Percentiles rank a stretch among this genome's conserved stretches.
phyloP scores from a whole-genome alignment of 2,797 vertebrate genomes.

The Myoxocephalus aenaeus region DNA sequence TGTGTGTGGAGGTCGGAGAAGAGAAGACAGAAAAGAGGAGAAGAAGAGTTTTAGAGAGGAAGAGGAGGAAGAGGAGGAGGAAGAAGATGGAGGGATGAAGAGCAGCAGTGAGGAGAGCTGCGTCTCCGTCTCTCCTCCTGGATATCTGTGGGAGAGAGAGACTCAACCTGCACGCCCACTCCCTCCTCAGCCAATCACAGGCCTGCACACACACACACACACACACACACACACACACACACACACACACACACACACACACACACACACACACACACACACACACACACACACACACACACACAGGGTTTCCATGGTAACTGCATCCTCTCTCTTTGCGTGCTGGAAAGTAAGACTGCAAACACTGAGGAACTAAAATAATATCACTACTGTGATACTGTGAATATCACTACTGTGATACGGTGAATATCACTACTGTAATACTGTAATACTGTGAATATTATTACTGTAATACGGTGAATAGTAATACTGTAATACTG shows the following conservation, averaged over 20 bases:
- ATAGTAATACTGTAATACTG: background rate
- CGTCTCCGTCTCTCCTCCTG: constrained; percentile 54
- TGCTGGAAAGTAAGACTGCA: constrained; percentile 49
- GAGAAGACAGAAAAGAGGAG: constrained; percentile 21
- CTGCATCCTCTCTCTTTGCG: constrained; percentile 60
- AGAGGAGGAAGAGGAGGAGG: constrained; percentile 36
- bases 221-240: constrained; percentile 9
- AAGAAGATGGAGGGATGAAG: constrained; percentile 62
- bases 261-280: constrained; percentile 43
- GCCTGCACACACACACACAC: constrained; percentile 36
- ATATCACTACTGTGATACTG: background rate
- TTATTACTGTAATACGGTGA: background rate
- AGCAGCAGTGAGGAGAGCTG: constrained; percentile 53
- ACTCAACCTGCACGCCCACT: constrained; percentile 66
- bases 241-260: constrained; percentile 39
- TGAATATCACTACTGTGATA: background rate
- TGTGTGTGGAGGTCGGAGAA: constrained; percentile 22
- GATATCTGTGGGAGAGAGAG: constrained; percentile 51
- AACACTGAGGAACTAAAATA: constrained; percentile 26
- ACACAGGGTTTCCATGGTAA: constrained; percentile 66
- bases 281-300: constrained; percentile 43
- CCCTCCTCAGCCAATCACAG: constrained; percentile 56
- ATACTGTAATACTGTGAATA: background rate
- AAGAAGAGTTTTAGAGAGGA: background rate
- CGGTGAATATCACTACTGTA: background rate